Base-by-base conservation (phyloP, 2,888 invertebrate genomes). In the Lepetodrilus schrolli region DNA sequence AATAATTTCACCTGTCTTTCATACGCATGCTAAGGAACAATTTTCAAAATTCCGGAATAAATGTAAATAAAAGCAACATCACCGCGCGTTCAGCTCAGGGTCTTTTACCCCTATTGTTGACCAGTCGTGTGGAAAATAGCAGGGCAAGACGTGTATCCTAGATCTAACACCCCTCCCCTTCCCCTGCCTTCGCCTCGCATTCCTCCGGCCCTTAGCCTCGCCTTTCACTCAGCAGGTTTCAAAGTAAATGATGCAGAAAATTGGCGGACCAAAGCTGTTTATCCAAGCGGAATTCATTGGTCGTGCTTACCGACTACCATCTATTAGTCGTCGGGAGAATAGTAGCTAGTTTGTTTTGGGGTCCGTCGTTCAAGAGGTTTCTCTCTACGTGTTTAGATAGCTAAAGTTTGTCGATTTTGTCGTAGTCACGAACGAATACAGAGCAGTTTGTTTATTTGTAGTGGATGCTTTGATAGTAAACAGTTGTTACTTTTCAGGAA, bases 271-370 rank as follows among this genome's bases (percentile, higher is more conserved):
- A 58, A 34, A 30, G 58, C 58, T 58, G 58, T 58, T 58, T 58
- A 58, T 58, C 34, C 58, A 58, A n/a, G 58, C 58, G 58, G 58
- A 30, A 30, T 58, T 58, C 58, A 58, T 58, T 58, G 58, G 34
- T 30, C 17, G 26, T 30, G 34, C 26, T 30, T 17, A 10, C 26
- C 17, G 58, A 21, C 26, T 10, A 58, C 26, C 58, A 58, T 30
- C 48, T n/a, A 17, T 34, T 23, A 58, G 58, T 58, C 58, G 13
- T 30, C 5, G 34, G 58, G 58, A 17, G 34, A 58, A 34, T 30
- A 58, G 58, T 58, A 34, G 13, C 30, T 7, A n/a, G 26, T 10
- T 13, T 13, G 5, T n/a, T 10, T 30, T 58, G 58, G 34, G 30
- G 26, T 58, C 48, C 58, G 34, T 30, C 34, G 17, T 58, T 58